Base-by-base conservation (phyloP, 2,113 vertebrate genomes). In the Panthera leo region DNA sequence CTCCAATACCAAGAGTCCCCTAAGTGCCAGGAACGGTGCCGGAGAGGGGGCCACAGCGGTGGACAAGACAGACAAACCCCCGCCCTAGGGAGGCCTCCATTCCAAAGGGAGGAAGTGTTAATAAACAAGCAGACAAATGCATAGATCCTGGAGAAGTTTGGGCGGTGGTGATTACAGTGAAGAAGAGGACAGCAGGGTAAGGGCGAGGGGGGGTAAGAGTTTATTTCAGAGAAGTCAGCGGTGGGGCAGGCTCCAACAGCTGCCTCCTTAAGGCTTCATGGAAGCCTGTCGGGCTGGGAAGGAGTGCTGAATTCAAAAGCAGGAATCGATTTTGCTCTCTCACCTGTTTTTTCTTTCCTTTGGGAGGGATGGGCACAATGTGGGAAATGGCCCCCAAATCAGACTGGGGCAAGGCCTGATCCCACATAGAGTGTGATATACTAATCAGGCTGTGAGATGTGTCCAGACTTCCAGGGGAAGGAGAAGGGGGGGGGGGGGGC, bases 91-190 rank as follows among this genome's bases (percentile, higher is more conserved):
- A 8, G 25, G 12, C 79, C 73, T 25, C 13, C 13, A 4, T 3
- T 87, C 76, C 13, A 7, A 39, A 55, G 39, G 84, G 31, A 31
- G 51, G 18, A 34, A 7, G 29, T 1, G 21, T 16, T 76, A 15
- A 51, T n/a, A 15, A 39, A 9, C 36, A 23, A 36, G 58, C 19
- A 73, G 84, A 36, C 61, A 25, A 0, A 25, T 6, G 1, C 39
- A 2, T 4, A 36, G 21, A 2, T n/a, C 4, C 25, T 3, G 29
- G 29, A 0, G 11, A 9, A 25, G 2, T n/a, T 5, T 25, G 76
- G 71, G 48, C 45, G 7, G 1, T 9, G 42, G 19, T 12, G 4
- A 6, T 45, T 53, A 4, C 16, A 39, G 1, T 12, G 58, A 78
- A 10, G 14, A 48, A 27, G 27, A 65, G 16, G 3, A 29, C 4